Evolutionary conservation across 2,797 vertebrate species (phyloP).

Genomic region (Crocidura indochinensis): DNA sequence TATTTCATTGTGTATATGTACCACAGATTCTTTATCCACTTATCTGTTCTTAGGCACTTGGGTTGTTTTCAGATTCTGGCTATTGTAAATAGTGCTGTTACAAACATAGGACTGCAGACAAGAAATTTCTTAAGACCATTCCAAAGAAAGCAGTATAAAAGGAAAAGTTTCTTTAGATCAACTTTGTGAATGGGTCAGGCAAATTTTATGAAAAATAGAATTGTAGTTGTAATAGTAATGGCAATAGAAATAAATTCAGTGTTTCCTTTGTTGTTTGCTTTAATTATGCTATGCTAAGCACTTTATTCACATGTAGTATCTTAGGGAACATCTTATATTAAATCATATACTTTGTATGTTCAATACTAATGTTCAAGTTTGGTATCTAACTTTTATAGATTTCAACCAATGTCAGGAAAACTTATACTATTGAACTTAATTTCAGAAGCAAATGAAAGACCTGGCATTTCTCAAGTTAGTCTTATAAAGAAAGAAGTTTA

Average conservation of each 20-base stretch:
- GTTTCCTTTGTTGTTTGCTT: constrained; percentile 14
- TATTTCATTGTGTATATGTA: no score
- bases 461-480: constrained; percentile 7
- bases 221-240: neutral
- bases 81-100: no score
- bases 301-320: neutral
- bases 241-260: constrained; percentile 14
- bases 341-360: neutral
- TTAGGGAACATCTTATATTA: neutral
- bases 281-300: neutral
- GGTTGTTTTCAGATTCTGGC: no score
- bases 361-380: neutral
- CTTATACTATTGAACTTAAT: neutral
- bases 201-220: neutral
- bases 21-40: no score
- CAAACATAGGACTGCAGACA: no score
- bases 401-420: neutral
- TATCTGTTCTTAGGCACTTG: no score
- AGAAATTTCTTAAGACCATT: constrained; percentile 50
- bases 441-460: constrained; percentile 36
- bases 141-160: constrained; percentile 13
- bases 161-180: constrained; percentile 42
- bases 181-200: neutral
- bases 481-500: neutral
- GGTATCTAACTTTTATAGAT: neutral